Evolutionary conservation across 2,888 invertebrate species (phyloP).

Genomic region (Aplocera efformata): DNA sequence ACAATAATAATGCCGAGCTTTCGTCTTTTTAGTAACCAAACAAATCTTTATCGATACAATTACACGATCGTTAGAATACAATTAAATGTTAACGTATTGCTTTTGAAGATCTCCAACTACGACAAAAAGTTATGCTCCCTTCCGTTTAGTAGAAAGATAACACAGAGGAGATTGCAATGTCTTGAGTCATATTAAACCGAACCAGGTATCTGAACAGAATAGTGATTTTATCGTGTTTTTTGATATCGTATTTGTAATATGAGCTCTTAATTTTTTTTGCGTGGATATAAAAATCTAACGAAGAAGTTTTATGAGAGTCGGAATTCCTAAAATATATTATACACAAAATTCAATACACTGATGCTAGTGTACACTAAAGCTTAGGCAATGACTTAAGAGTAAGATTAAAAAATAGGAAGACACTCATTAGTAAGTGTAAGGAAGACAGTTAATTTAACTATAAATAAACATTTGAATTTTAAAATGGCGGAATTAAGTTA

Average conservation of each 20-base stretch:
- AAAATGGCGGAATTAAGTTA: too few species aligned
- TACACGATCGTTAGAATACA: conserved; percentile 69
- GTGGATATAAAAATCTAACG: conserved; percentile 11
- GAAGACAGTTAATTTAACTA: too few species aligned
- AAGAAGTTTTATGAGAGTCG: too few species aligned
- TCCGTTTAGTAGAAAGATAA: conserved; percentile 2
- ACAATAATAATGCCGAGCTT: conserved; percentile 60
- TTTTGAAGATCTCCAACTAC: conserved; percentile 34
- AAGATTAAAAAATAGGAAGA: too few species aligned
- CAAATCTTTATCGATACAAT: conserved; percentile 74
- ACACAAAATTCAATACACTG: too few species aligned
- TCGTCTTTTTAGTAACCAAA: conserved; percentile 60
- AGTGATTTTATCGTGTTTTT: conserved; percentile 41
- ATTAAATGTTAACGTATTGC: conserved; percentile 54
- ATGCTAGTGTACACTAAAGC: too few species aligned
- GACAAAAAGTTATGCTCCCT: conserved; percentile 5
- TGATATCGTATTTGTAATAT: conserved; percentile 56
- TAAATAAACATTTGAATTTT: too few species aligned
- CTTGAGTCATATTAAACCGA: conserved; percentile 20
- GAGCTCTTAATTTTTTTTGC: conserved; percentile 38
- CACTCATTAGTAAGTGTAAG: too few species aligned
- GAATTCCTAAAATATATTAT: too few species aligned
- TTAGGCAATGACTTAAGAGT: too few species aligned
- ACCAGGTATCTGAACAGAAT: conserved; percentile 21
- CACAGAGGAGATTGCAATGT: conserved; percentile 3